Percentiles rank a stretch among this genome's conserved stretches.
Evolutionary conservation across 2,113 vertebrate genomes (phyloP).

Genomic region (Potamarius usumacintae): DNA sequence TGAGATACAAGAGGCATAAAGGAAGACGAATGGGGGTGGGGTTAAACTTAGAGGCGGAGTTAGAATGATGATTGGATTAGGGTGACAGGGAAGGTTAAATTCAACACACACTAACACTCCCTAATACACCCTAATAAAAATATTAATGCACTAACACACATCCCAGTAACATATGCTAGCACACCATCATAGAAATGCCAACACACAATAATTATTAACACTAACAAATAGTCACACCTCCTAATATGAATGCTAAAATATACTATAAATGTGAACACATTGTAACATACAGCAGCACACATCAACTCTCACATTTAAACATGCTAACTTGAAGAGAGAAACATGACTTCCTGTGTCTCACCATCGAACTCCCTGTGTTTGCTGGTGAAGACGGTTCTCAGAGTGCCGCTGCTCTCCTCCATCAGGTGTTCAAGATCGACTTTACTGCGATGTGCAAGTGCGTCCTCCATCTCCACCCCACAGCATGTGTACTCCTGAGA

Average conservation of each 20-base stretch:
- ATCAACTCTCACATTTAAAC: neutral
- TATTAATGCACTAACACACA: neutral
- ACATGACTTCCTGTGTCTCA: slow-evolving; percentile 66
- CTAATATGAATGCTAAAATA: neutral
- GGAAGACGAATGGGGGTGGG: neutral
- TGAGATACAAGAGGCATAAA: neutral
- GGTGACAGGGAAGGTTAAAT: neutral
- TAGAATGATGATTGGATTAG: neutral
- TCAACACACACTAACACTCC: too few species aligned
- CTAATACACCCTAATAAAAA: neutral
- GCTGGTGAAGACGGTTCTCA: slow-evolving; percentile 88
- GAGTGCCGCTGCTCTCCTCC: slow-evolving; percentile 84
- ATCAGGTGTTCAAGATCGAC: slow-evolving; percentile 90
- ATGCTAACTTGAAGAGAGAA: neutral
- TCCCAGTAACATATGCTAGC: neutral
- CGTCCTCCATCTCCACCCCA: slow-evolving; percentile 96
- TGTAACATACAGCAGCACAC: neutral
- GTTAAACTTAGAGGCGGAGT: neutral
- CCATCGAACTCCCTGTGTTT: slow-evolving; percentile 97
- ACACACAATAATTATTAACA: neutral
- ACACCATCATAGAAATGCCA: neutral
- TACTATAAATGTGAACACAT: neutral
- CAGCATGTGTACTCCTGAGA: slow-evolving; percentile 97
- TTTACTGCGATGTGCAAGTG: slow-evolving; percentile 90
- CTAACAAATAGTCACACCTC: neutral